Base-by-base conservation (phyloP, 2,888 invertebrate genomes). In the Heterodera filipjevi region DNA sequence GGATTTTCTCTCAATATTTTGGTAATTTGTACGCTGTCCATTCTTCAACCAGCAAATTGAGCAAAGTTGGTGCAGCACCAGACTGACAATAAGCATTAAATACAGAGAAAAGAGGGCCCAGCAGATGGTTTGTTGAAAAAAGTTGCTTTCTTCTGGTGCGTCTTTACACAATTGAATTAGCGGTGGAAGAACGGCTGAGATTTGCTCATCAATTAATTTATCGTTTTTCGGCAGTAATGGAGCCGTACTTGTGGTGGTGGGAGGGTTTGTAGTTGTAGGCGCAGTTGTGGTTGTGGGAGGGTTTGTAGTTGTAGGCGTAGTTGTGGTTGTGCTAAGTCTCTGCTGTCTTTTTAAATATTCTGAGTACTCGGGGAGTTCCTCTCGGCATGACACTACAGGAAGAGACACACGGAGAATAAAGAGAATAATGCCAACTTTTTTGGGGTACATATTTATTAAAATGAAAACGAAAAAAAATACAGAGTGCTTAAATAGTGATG, bases 391-490 rank as follows among this genome's bases (percentile, higher is more conserved):
- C 10, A 72, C 10, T 12, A 76, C n/a, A 27, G 64, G 33, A 33
- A 76, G n/a, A 16, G 22, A 12, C 22, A 76, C 19, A 19, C 44
- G 64, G 33, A 76, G 19, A 59, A 76, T 19, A n/a, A 76, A 73
- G 3, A 39, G 10, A 39, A 39, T 39, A n/a, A 73, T 16, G 33
- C 32, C 32, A 76, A 39, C 3, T 49, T 49, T 44, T 44, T n/a
- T n/a, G n/a, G n/a, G n/a, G n/a, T 27, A 22, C n/a, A 27, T n/a
- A 35, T 68, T 3, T 22, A 35, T 39, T 68, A n/a, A 2, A 66
- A 19, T 16, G 22, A 32, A 22, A 19, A 22, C 14, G 3, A 14
- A 33, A 19, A 66, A 16, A 49, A 19, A 49, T 16, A 12, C 10
- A 6, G 10, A 19, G 16, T 3, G n/a, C n/a, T 46, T 75, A 75